A percentile compares a stretch with the other conserved stretches of the same genome.
Conservation (phyloP, 1,140 invertebrate species). For the Anastrepha ludens region DNA sequence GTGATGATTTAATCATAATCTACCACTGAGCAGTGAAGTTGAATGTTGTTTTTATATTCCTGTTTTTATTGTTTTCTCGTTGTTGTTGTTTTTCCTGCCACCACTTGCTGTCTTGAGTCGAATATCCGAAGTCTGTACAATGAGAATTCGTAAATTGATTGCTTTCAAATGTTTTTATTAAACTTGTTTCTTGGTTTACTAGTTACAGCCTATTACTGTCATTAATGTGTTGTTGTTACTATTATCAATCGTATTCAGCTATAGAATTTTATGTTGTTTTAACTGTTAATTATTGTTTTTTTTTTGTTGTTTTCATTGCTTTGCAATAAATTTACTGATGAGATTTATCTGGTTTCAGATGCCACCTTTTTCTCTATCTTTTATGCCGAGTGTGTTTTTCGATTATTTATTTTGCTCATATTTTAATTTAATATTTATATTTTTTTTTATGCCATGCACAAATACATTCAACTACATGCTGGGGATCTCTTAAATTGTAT, state of each 20-base stretch:
- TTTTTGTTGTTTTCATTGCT: neutral
- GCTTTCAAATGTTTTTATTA: neutral
- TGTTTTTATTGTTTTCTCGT: neutral
- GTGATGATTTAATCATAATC: constrained; percentile 21
- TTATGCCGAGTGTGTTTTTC: neutral
- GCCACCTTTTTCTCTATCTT: constrained; percentile 1
- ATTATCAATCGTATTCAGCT: constrained; percentile 31
- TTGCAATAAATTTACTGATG: constrained; percentile 28
- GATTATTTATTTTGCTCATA: neutral
- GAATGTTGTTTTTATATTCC: neutral
- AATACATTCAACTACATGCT: neutral
- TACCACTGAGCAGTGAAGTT: neutral
- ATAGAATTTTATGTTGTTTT: neutral
- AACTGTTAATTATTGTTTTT: constrained; percentile 1
- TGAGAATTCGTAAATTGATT: neutral
- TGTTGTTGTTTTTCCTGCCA: neutral
- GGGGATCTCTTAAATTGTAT: neutral
- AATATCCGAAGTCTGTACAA: neutral
- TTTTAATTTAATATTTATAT: neutral
- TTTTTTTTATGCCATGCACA: neutral
- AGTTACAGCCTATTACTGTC: neutral
- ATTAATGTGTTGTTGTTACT: neutral
- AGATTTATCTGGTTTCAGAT: neutral
- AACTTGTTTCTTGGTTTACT: neutral
- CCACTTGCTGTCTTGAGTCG: neutral